Evolutionary conservation across 2,113 vertebrate species (phyloP).

Genomic region (Thamnaconus septentrionalis): DNA sequence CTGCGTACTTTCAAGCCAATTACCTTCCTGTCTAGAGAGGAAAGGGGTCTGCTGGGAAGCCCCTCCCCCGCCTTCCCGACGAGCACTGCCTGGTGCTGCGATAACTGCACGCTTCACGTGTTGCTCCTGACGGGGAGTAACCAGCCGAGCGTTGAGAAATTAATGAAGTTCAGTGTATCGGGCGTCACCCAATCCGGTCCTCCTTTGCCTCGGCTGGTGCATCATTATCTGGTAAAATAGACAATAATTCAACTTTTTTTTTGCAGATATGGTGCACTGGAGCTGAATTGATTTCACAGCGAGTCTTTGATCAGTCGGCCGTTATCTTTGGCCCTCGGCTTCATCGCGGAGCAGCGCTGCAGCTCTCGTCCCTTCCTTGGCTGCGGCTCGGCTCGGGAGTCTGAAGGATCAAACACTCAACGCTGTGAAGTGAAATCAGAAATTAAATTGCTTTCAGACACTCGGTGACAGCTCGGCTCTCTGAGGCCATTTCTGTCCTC

Average conservation of each 20-base stretch:
- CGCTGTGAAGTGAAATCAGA: conserved; percentile 4
- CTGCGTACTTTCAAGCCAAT: conserved; percentile 39
- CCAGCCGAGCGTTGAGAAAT: no score
- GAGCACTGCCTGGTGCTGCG: neutral
- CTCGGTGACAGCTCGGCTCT: neutral
- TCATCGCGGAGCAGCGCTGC: conserved; percentile 8
- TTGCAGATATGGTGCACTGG: neutral
- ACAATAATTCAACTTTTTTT: conserved; percentile 1
- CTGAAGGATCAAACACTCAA: neutral
- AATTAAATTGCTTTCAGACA: conserved; percentile 10
- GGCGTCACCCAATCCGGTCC: no score
- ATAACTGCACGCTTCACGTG: neutral
- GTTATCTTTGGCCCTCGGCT: conserved; percentile 31
- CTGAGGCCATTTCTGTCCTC: neutral
- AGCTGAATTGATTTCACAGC: conserved; percentile 42
- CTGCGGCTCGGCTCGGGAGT: neutral
- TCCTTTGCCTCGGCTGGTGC: neutral
- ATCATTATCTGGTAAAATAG: conserved; percentile 5
- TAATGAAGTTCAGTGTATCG: neutral
- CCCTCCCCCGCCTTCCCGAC: neutral
- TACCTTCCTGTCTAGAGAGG: conserved; percentile 56
- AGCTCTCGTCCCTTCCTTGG: neutral
- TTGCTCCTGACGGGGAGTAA: neutral
- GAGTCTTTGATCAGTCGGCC: conserved; percentile 34
- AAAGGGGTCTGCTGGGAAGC: conserved; percentile 38